A percentile compares a stretch with the other conserved stretches of the same genome.
Evolutionary conservation across 2,797 vertebrate genomes (phyloP).

Genomic region (Eremophila alpestris): DNA sequence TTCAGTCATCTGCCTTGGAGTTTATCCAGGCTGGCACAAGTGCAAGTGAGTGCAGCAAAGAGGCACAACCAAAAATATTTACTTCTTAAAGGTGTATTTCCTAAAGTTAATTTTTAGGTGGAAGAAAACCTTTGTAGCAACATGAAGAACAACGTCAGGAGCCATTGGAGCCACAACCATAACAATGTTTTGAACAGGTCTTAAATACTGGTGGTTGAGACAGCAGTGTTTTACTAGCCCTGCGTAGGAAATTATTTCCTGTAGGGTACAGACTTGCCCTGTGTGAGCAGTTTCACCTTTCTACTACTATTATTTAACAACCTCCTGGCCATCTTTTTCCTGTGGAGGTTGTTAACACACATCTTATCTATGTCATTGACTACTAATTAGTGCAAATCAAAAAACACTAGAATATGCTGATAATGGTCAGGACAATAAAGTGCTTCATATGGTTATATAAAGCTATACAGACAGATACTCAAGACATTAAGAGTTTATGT

Average conservation of each 20-base stretch:
- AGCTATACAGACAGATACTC: not conserved
- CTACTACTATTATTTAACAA: not conserved
- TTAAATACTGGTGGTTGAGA: not conserved
- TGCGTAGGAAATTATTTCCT: not conserved
- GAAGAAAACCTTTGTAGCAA: not conserved
- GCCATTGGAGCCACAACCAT: not conserved
- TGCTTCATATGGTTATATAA: not conserved
- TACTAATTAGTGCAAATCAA: not conserved
- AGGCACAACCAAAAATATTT: not conserved
- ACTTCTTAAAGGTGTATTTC: not conserved
- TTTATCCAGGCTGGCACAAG: not conserved
- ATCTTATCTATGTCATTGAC: not conserved
- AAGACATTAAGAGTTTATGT: not conserved
- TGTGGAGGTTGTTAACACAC: not conserved
- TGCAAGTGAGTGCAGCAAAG: not conserved
- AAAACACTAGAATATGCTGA: not conserved
- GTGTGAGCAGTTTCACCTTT: not conserved
- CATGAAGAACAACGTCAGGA: not conserved
- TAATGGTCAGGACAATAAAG: not conserved
- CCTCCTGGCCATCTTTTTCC: not conserved
- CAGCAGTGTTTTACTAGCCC: not conserved
- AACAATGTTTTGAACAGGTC: not conserved
- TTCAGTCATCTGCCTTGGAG: not conserved
- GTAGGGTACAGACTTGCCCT: not conserved
- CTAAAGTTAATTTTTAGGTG: not conserved